These are phyloP conservation scores for Bryconaethiops microstoma DNA, from an alignment of 2,797 vertebrate genomes.

Conservation along the genomic window DNA sequence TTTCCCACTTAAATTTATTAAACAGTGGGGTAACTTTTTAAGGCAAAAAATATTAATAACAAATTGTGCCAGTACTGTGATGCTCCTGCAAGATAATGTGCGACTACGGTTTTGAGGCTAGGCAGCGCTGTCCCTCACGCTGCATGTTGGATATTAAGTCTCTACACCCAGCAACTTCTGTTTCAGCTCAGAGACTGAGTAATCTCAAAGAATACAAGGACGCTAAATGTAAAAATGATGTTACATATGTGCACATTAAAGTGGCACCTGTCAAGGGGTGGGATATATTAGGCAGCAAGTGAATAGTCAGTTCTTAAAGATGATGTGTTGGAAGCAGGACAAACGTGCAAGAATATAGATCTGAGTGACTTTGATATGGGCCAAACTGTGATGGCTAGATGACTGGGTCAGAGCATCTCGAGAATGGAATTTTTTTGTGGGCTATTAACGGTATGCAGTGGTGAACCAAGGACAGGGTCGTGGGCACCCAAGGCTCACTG, in stretches of 20 bases:
- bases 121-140: background rate
- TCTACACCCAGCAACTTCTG: background rate
- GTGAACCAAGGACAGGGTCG: too few relatives aligned
- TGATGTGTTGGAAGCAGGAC: too few relatives aligned
- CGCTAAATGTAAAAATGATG: background rate
- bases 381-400: too few relatives aligned
- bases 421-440: too few relatives aligned
- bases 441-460: too few relatives aligned
- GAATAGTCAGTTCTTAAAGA: too few relatives aligned
- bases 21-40: slow-evolving; percentile 34
- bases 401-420: too few relatives aligned
- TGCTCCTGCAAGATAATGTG: slow-evolving; percentile 31
- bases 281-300: too few relatives aligned
- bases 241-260: background rate
- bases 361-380: too few relatives aligned
- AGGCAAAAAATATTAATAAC: slow-evolving; percentile 17
- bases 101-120: slow-evolving; percentile 6
- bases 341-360: too few relatives aligned
- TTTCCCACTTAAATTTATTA: slow-evolving; percentile 46
- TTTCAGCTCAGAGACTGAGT: background rate
- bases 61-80: slow-evolving; percentile 19
- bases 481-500: too few relatives aligned
- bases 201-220: background rate
- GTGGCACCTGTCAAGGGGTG: too few relatives aligned
- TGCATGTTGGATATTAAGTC: slow-evolving; percentile 13